Conservation (phyloP, 2,113 vertebrate species). For the Columba janthina region DNA sequence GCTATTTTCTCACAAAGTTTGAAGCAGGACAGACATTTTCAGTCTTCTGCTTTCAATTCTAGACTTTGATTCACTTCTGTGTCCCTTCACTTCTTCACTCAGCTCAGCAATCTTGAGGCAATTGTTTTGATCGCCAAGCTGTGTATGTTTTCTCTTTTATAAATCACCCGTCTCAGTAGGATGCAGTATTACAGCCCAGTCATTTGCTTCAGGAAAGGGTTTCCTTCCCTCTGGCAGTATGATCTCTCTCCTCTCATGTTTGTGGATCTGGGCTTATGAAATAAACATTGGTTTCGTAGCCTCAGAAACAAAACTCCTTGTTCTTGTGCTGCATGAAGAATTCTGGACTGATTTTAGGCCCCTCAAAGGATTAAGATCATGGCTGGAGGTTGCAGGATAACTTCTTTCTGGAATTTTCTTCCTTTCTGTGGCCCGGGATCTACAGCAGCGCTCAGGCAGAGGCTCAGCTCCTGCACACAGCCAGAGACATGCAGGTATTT, state of each 20-base stretch:
- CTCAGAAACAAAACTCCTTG: constrained; percentile 29
- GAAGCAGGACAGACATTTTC: background rate
- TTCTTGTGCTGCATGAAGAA: constrained; percentile 1
- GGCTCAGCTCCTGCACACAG: background rate
- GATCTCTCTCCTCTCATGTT: constrained; percentile 46
- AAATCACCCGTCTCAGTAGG: constrained; percentile 28
- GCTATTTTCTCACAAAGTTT: background rate
- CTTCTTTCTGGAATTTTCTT: background rate
- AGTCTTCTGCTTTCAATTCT: background rate
- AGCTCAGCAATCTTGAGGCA: constrained; percentile 41
- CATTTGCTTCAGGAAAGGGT: constrained; percentile 52
- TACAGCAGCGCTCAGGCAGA: background rate
- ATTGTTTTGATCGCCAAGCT: background rate
- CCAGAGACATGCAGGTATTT: background rate
- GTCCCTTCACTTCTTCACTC: background rate
- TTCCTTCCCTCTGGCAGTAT: constrained; percentile 60
- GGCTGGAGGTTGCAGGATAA: background rate
- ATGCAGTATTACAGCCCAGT: constrained; percentile 35
- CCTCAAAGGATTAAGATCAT: background rate
- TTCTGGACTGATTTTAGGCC: background rate
- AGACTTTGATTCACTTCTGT: background rate
- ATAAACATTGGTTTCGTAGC: constrained; percentile 9
- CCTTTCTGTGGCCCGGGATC: background rate
- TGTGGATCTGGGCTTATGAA: constrained; percentile 53
- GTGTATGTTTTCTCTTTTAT: background rate